Evolutionary conservation across 2,113 vertebrate species (phyloP).

Genomic region (Macrotus californicus): DNA sequence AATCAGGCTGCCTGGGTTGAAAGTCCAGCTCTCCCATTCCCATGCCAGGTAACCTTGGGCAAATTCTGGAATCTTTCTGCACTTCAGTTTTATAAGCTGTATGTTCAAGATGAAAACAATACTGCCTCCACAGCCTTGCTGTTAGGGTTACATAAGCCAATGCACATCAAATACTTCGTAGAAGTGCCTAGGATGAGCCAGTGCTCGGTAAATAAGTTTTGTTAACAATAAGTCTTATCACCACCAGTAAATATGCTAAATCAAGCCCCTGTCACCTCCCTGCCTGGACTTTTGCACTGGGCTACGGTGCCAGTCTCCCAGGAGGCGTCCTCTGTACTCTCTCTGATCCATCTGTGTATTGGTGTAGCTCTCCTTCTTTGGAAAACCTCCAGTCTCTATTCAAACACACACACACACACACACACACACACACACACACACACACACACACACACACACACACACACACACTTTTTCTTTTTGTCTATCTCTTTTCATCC

Average conservation of each 20-base stretch:
- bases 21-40: background rate
- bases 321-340: background rate
- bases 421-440: background rate
- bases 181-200: background rate
- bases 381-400: background rate
- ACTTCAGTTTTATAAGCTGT: background rate
- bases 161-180: background rate
- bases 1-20: background rate
- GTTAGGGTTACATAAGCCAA: background rate
- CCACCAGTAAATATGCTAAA: background rate
- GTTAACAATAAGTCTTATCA: background rate
- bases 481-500: background rate
- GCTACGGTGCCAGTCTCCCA: fast-evolving
- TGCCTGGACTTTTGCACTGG: background rate
- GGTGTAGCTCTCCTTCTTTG: background rate
- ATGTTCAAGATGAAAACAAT: background rate
- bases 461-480: background rate
- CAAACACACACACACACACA: background rate
- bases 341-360: background rate
- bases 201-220: background rate
- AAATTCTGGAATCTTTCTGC: background rate
- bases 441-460: background rate
- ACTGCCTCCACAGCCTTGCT: background rate
- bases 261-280: background rate
- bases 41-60: background rate